Evolutionary conservation across 2,888 invertebrate species (phyloP).

Genomic region (Noctua janthina): DNA sequence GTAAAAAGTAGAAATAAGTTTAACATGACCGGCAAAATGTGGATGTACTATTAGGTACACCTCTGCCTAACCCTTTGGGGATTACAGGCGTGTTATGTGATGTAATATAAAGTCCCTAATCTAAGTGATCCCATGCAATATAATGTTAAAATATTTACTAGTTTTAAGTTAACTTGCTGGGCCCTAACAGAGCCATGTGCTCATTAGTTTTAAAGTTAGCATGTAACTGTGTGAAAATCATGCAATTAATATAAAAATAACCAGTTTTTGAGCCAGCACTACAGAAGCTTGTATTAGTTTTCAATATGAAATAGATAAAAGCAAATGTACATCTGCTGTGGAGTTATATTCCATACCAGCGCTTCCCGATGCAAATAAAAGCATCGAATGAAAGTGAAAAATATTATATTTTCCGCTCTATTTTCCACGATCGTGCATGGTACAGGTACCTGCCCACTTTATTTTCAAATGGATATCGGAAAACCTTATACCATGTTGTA

Average conservation of each 20-base stretch:
- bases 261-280: not conserved
- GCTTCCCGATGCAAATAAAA: constrained; percentile 45
- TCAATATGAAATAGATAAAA: constrained; percentile 19
- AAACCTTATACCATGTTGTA: not conserved
- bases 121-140: too few relatives aligned
- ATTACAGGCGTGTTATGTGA: too few relatives aligned
- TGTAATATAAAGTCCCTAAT: too few relatives aligned
- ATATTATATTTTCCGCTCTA: constrained; percentile 53
- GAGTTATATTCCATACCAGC: not conserved
- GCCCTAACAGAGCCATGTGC: too few relatives aligned
- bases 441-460: not conserved
- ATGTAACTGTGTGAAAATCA: not conserved
- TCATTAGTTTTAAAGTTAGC: not conserved
- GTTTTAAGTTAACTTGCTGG: not conserved
- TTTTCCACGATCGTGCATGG: constrained; percentile 9
- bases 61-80: too few relatives aligned
- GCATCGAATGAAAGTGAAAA: constrained; percentile 48
- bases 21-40: too few relatives aligned
- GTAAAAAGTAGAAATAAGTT: too few relatives aligned
- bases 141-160: too few relatives aligned
- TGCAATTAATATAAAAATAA: not conserved
- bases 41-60: too few relatives aligned
- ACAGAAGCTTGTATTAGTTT: constrained; percentile 1
- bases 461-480: constrained; percentile 32
- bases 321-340: constrained; percentile 8